phyloP scores from a whole-genome alignment of 2,888 invertebrate species.

The Octodonta nipae region DNA sequence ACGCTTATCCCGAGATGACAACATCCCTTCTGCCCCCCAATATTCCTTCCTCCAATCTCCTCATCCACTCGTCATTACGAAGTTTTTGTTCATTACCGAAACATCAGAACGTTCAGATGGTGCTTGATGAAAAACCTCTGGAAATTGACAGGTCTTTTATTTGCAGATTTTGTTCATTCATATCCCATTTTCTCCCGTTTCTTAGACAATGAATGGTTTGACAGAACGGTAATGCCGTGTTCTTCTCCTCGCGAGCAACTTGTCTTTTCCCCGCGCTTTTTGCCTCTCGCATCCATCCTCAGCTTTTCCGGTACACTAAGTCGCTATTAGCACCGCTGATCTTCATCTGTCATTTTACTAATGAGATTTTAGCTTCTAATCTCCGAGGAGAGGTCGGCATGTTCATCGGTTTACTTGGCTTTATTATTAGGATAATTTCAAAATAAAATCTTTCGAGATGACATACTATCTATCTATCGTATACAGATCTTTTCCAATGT shows the following conservation, averaged over 20 bases:
- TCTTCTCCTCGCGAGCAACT: background rate
- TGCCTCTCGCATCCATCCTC: background rate
- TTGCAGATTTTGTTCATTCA: slow-evolving; percentile 29
- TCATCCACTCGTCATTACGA: background rate
- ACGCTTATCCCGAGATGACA: slow-evolving; percentile 1
- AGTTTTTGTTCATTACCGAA: slow-evolving; percentile 2
- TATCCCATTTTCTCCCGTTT: slow-evolving; percentile 2
- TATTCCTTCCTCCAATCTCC: no score
- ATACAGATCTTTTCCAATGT: no score
- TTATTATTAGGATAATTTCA: no score
- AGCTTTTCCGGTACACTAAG: slow-evolving; percentile 1
- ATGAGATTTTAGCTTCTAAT: slow-evolving; percentile 31
- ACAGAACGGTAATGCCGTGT: slow-evolving; percentile 31
- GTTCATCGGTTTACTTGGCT: no score
- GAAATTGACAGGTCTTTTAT: slow-evolving; percentile 38
- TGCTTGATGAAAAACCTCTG: slow-evolving; percentile 37
- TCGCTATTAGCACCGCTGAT: slow-evolving; percentile 21
- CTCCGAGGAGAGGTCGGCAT: slow-evolving; percentile 19
- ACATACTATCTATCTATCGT: no score
- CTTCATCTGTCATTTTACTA: slow-evolving; percentile 33
- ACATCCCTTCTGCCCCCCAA: no score
- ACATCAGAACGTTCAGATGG: slow-evolving; percentile 2
- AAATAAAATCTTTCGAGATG: no score
- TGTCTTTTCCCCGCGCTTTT: background rate
- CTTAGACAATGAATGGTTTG: slow-evolving; percentile 18